Percentiles rank a stretch among this genome's conserved stretches.
Evolutionary conservation across 2,797 vertebrate species (phyloP).

Genomic region (Falco concolor): DNA sequence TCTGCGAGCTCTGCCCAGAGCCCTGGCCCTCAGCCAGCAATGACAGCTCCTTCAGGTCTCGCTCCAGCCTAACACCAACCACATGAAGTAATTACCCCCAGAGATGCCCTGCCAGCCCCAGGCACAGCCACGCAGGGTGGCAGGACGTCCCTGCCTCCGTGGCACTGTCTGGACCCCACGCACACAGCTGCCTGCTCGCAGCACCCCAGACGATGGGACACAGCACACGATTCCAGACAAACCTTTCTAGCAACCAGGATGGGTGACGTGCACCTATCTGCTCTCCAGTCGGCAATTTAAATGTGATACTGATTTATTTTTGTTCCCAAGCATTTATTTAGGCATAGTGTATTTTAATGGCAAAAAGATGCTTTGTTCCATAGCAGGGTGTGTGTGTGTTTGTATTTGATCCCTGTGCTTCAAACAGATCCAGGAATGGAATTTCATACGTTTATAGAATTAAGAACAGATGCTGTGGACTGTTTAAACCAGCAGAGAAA

Average conservation of each 20-base stretch:
- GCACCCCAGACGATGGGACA: fast-evolving
- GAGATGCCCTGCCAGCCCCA: fast-evolving
- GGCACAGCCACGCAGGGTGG: background rate
- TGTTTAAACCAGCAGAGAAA: constrained; percentile 59
- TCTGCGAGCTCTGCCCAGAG: background rate
- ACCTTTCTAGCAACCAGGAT: background rate
- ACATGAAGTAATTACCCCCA: too few species aligned
- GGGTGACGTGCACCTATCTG: fast-evolving
- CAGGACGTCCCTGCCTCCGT: background rate
- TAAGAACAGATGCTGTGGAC: constrained; percentile 58
- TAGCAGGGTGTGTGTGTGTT: background rate
- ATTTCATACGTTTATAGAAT: constrained; percentile 65
- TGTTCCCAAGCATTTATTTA: background rate
- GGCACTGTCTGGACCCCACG: fast-evolving
- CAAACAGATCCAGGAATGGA: constrained; percentile 55
- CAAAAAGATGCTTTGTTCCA: constrained; percentile 47
- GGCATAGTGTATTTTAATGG: constrained; percentile 19
- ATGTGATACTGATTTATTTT: background rate
- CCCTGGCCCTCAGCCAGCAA: background rate
- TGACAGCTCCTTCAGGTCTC: background rate
- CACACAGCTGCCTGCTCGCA: background rate
- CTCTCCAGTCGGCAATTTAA: background rate
- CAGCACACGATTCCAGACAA: background rate
- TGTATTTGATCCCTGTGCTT: constrained; percentile 40
- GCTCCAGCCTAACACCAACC: background rate